Evolutionary conservation across 2,888 invertebrate species (phyloP), one percentile per base, ranked within the genome.

Genomic region (Acanthosepion lycidas): DNA sequence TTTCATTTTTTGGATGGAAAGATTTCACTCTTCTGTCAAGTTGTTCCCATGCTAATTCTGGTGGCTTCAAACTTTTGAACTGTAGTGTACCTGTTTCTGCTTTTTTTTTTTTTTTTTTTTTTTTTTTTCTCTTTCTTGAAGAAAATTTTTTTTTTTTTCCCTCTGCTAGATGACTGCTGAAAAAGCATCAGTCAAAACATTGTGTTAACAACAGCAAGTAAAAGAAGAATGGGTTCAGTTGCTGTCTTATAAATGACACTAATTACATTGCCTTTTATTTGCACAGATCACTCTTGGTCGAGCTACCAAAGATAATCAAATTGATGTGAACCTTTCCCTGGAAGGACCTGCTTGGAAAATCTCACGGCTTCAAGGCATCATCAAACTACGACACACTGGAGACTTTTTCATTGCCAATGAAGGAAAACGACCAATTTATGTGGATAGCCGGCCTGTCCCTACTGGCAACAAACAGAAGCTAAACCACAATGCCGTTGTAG

Each of bases 361-460:
- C 91, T 99, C 99, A 0, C 98, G 99, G 92, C 98, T 99, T 95
- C 99, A 99, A 97, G 99, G 99, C 18, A 98, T 99, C 4, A 99
- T 99, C 95, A 98, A 98, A 97, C 98, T 99, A 95, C 98, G 99
- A 94, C 99, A 99, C 97, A 99, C 98, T 95, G 99, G 99, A 0
- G 99, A 99, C 97, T 99, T 99, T 97, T 99, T 99, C 97, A 98
- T 99, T 96, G 98, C 98, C 48, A 99, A 99, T 93, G 99, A 99
- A 97, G 99, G 99, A 48, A 99, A 99, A 97, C 98, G 99, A 95
- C 98, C 99, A 5, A 98, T 99, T 96, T 99, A 99, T 97, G 98
- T 99, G 12, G 99, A 99, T 97, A 99, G 99, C 4, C 98, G 98
- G 95, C 99, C 99, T 0, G 98, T 99, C 94, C 98, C 99, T 23